These are phyloP conservation scores for Torymus texanus DNA, from an alignment of 2,888 invertebrate species.

Conservation along the genomic window DNA sequence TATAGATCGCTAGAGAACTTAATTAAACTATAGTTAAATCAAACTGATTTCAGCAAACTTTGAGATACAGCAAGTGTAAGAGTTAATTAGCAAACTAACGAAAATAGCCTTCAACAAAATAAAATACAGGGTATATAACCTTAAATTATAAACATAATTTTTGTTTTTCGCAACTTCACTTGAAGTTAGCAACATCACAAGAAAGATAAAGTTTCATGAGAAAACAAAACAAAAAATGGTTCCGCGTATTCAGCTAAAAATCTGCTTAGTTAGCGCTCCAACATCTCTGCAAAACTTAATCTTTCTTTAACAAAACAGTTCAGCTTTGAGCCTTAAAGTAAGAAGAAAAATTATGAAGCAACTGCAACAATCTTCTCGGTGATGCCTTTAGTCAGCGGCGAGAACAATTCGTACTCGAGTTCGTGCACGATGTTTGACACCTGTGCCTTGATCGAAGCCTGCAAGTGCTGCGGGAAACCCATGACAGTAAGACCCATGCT, in stretches of 20 bases:
- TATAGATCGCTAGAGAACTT: neutral
- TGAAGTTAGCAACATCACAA: no score
- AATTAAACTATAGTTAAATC: neutral
- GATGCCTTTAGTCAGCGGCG: constrained; percentile 34
- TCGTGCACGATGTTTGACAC: constrained; percentile 64
- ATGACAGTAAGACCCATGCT: constrained; percentile 66
- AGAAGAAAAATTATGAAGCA: constrained; percentile 2
- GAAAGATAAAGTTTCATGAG: no score
- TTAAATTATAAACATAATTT: no score
- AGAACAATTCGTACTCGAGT: constrained; percentile 61
- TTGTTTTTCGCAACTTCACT: no score
- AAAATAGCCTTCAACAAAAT: neutral
- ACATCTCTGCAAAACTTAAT: no score
- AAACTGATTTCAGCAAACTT: constrained; percentile 27
- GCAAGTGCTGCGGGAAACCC: constrained; percentile 64
- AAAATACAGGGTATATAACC: neutral
- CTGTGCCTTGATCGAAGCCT: constrained; percentile 62
- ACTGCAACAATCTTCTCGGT: constrained; percentile 1
- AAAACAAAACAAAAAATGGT: no score
- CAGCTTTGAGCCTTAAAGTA: neutral
- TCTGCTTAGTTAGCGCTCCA: no score
- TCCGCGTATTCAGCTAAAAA: no score
- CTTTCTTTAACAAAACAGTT: neutral
- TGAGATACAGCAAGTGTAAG: neutral
- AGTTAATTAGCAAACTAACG: constrained; percentile 2